These are phyloP conservation scores for Sebastiscus albofasciatus DNA, from an alignment of 2,797 vertebrate genomes.

Conservation along the genomic window DNA sequence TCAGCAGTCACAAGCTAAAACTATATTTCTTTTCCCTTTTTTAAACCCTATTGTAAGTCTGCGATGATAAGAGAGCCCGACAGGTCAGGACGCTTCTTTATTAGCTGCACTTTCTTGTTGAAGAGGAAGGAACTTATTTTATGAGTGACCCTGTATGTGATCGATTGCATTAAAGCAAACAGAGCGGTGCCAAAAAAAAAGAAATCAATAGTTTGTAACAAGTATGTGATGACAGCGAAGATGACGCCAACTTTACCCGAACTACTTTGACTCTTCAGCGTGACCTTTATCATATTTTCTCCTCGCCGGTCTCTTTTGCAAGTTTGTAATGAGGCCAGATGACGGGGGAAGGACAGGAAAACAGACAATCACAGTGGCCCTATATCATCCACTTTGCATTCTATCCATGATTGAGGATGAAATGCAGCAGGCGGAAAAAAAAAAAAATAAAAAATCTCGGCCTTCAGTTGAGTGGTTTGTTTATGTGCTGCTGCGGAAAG, in stretches of 20 bases:
- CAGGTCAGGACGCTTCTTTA: conserved; percentile 49
- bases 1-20: conserved; percentile 56
- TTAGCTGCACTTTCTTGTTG: conserved; percentile 41
- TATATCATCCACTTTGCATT: conserved; percentile 38
- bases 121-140: conserved; percentile 34
- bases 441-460: conserved; percentile 11
- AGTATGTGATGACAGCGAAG: neutral
- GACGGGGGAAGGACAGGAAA: conserved; percentile 18
- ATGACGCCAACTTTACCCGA: neutral
- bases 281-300: conserved; percentile 7
- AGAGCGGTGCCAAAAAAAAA: neutral
- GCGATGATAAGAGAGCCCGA: conserved; percentile 54
- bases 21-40: conserved; percentile 53
- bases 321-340: conserved; percentile 19
- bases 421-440: conserved; percentile 31
- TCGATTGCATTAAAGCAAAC: conserved; percentile 24
- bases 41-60: conserved; percentile 53
- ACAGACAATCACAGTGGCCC: neutral
- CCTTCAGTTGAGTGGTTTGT: conserved; percentile 68
- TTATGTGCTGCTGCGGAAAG: conserved; percentile 49
- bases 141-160: conserved; percentile 20
- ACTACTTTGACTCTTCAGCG: neutral
- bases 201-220: conserved; percentile 1
- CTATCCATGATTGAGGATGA: conserved; percentile 50
- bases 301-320: neutral